Evolutionary conservation across 2,888 invertebrate genomes (phyloP), one percentile per base, ranked within the genome.

Genomic region (Phania funesta): DNA sequence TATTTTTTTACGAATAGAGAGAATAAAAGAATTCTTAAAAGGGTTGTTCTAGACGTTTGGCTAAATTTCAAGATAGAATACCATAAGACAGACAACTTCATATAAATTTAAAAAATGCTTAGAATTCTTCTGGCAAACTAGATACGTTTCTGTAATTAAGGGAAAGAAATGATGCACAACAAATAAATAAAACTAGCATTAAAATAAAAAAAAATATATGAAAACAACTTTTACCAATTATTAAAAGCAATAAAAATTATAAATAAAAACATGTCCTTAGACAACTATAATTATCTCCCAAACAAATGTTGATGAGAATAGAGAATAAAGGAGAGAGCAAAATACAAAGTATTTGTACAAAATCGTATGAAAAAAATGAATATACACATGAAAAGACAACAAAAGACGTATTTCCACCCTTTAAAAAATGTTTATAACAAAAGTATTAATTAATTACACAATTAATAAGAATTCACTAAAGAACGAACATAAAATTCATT

Each of bases 401-500:
- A 56, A 65, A 58, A 29, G 3, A 29, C 13, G 9, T 46, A 29
- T 52, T 29, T 52, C 62, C 52, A 52, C 52, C 52, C 41, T 24
- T 29, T 50, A 50, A 11, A 71, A 48, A 41, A 38, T 16, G 20
- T 6, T 50, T 35, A 60, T 62, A 58, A 9, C 20, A 35, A 48
- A 35, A 22, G 16, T 32, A 2, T 16, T 54, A 24, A 52, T 54
- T 74, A 35, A 64, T 44, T 38, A 38, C 13, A 35, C 6, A 50
- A 41, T 41, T 41, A 50, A 73, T 52, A 50, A 29, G 24, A 22
- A 16, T 8, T 41, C 29, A 62, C 54, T 73, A 73, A 73, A 41
- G 41, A 60, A 38, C 18, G 29, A 58, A 35, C 18, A 24, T 44
- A 48, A 65, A 24, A 70, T 77, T 77, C 77, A 77, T 77, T 77